These are phyloP conservation scores for Boloria selene DNA, from an alignment of 2,888 invertebrate species.

Conservation along the genomic window DNA sequence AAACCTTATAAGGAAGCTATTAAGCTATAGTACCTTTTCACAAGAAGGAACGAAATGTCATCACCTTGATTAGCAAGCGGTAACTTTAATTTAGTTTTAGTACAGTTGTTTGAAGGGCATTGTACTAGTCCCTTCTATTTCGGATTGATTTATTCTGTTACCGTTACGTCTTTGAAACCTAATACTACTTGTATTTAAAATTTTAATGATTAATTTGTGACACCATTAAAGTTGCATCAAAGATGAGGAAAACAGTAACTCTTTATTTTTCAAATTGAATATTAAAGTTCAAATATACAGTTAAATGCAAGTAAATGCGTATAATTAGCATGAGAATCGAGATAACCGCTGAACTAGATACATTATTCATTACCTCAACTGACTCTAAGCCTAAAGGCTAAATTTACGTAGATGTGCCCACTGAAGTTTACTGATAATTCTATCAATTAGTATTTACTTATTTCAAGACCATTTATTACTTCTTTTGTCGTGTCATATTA, in stretches of 20 bases:
- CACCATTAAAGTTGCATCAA: conserved; percentile 15
- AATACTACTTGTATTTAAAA: conserved; percentile 1
- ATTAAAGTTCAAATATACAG: conserved; percentile 24
- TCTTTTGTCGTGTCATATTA: too few species aligned
- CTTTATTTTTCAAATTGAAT: conserved; percentile 29
- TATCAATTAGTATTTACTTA: background rate
- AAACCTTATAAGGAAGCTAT: background rate
- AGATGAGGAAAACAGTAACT: conserved; percentile 3
- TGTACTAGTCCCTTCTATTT: conserved; percentile 19
- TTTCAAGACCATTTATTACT: too few species aligned
- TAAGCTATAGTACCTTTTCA: background rate
- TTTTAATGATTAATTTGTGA: conserved; percentile 15
- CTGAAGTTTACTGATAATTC: conserved; percentile 7
- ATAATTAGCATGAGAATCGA: conserved; percentile 61
- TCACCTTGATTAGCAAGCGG: conserved; percentile 26
- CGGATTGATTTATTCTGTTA: conserved; percentile 19
- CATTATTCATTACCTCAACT: conserved; percentile 56
- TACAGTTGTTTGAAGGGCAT: conserved; percentile 8
- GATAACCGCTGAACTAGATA: conserved; percentile 60
- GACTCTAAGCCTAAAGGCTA: conserved; percentile 43
- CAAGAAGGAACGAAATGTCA: conserved; percentile 19
- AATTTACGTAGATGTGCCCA: background rate
- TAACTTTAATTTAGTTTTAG: conserved; percentile 25
- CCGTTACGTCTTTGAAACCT: conserved; percentile 10
- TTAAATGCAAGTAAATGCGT: conserved; percentile 43